Percentiles rank a stretch among this genome's conserved stretches.
Evolutionary conservation across 1,140 invertebrate genomes (phyloP).

Genomic region (Cotesia typhae): DNA sequence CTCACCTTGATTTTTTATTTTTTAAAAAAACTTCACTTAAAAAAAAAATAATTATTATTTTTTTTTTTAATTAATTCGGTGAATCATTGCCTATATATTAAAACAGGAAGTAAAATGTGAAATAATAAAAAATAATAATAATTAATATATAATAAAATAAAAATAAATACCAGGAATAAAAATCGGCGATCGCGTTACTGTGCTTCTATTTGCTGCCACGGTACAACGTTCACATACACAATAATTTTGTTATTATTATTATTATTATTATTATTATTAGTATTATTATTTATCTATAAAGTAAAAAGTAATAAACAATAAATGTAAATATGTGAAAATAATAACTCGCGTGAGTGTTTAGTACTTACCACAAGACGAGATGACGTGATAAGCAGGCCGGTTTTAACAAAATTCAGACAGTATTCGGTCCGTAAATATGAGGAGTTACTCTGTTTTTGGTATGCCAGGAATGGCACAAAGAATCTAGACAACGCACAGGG

Average conservation of each 20-base stretch:
- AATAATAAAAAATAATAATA: background rate
- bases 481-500: conserved; percentile 90
- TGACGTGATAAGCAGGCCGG: conserved; percentile 44
- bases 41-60: background rate
- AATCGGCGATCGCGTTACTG: conserved; percentile 16
- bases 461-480: conserved; percentile 94
- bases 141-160: background rate
- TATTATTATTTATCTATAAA: background rate
- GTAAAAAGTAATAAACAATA: background rate
- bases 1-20: too few relatives aligned
- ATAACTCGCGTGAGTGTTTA: conserved; percentile 23
- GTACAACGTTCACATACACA: conserved; percentile 23
- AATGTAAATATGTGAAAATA: background rate
- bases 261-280: background rate
- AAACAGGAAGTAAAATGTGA: background rate
- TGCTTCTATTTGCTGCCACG: background rate
- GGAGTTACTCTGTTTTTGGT: conserved; percentile 86
- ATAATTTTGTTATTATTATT: conserved; percentile 28
- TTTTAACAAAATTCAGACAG: conserved; percentile 45
- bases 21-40: too few relatives aligned
- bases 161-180: conserved; percentile 20
- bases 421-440: conserved; percentile 71
- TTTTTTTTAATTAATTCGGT: too few relatives aligned
- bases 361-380: conserved; percentile 54
- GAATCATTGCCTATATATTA: background rate